A percentile compares a stretch with the other conserved stretches of the same genome.
phyloP scores from a whole-genome alignment of 2,888 invertebrate genomes.

The Dryocosmus kuriphilus region DNA sequence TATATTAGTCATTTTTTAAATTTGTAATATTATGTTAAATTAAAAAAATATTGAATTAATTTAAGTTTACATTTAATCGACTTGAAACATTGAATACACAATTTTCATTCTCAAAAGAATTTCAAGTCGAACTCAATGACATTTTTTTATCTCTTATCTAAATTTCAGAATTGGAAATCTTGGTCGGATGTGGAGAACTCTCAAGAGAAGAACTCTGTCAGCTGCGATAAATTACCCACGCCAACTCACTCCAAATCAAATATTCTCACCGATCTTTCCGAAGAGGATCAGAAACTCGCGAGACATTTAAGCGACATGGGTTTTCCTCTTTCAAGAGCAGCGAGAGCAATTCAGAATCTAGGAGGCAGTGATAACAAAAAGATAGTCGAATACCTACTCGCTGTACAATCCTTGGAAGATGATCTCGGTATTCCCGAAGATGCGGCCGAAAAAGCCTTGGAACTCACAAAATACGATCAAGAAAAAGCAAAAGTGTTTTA shows the following conservation, averaged over 20 bases:
- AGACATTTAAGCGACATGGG: constrained; percentile 92
- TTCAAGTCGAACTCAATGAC: too few species aligned
- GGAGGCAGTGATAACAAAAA: constrained; percentile 92
- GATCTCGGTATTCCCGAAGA: constrained; percentile 77
- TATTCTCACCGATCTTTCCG: constrained; percentile 65
- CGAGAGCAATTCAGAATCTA: constrained; percentile 85
- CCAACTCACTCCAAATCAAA: constrained; percentile 57
- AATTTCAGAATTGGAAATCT: constrained; percentile 72
- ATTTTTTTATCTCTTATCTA: background rate
- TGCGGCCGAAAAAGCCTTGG: constrained; percentile 78
- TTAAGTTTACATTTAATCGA: too few species aligned
- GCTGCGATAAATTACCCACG: constrained; percentile 43
- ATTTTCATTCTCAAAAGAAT: too few species aligned
- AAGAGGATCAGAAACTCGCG: constrained; percentile 82
- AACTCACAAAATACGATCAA: constrained; percentile 76
- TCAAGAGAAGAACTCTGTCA: constrained; percentile 47
- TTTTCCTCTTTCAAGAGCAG: constrained; percentile 89
- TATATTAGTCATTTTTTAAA: too few species aligned
- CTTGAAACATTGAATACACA: too few species aligned
- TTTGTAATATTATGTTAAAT: too few species aligned
- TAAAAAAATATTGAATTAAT: too few species aligned
- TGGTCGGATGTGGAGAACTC: constrained; percentile 74
- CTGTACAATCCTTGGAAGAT: constrained; percentile 78
- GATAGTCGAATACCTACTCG: constrained; percentile 91
- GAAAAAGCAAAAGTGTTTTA: constrained; percentile 77